Base-by-base conservation (phyloP, 2,888 invertebrate genomes). In the Xylophagus ater region DNA sequence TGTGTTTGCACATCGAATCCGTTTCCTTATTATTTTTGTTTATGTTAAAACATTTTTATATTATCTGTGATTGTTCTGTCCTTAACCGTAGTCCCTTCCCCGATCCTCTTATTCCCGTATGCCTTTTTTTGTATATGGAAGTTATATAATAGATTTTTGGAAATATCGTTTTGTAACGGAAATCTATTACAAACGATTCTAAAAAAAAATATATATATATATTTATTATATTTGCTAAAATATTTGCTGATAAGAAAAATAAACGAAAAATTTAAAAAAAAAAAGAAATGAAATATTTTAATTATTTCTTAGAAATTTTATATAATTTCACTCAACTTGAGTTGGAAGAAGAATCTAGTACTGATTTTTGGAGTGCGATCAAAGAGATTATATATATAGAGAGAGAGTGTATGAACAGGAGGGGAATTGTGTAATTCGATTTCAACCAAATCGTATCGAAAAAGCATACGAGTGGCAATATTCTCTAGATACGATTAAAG, bases 1-100 rank as follows among this genome's bases (percentile, higher is more conserved):
- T n/a, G n/a, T n/a, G n/a, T n/a, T n/a, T n/a, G n/a, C n/a, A n/a
- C n/a, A n/a, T n/a, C n/a, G n/a, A n/a, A n/a, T n/a, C n/a, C n/a
- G n/a, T n/a, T n/a, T n/a, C n/a, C n/a, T 23, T 9, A 12, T 13
- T 26, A 26, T 26, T 26, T 26, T n/a, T n/a, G n/a, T 10, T 23
- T 23, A 23, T 23, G n/a, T n/a, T 10, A 10, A 23, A 2, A 23
- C n/a, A 23, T 23, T 10, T 23, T 10, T 23, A 26, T 26, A 26
- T 26, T 26, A 26, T 26, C 26, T 26, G 26, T 26, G 26, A 26
- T 26, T 26, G 26, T 26, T 26, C 26, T 26, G 26, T 26, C 26
- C 26, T 13, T 13, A 26, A 26, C 10, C n/a, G n/a, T n/a, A n/a
- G n/a, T n/a, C n/a, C n/a, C n/a, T n/a, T n/a, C n/a, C n/a, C n/a